phyloP scores from a whole-genome alignment of 2,113 vertebrate species.

The Aviceda subcristata region DNA sequence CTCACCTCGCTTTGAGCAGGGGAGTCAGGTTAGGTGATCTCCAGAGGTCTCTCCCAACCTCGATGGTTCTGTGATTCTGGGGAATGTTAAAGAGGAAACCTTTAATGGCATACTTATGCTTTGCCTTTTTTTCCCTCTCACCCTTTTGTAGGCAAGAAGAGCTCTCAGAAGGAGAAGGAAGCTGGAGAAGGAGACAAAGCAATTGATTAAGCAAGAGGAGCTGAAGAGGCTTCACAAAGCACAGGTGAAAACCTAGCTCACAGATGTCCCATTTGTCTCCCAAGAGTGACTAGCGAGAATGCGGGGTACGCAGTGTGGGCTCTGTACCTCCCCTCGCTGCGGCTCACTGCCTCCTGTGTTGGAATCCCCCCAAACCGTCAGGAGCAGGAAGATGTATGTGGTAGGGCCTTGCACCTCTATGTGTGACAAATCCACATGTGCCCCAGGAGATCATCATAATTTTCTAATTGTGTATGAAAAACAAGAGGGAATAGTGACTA shows the following conservation, averaged over 20 bases:
- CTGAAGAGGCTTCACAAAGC: conserved; percentile 92
- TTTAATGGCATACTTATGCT: not conserved
- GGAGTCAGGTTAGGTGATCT: rapidly evolving
- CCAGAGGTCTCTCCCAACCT: not conserved
- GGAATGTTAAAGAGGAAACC: not conserved
- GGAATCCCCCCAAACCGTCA: not conserved
- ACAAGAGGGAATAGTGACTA: not conserved
- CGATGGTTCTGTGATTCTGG: rapidly evolving
- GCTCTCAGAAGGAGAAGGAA: conserved; percentile 71
- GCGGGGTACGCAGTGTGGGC: not conserved
- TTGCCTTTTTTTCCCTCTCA: not conserved
- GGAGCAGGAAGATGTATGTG: not conserved
- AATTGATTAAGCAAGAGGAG: conserved; percentile 84
- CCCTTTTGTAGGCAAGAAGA: conserved; percentile 57
- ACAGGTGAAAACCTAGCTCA: conserved; percentile 76
- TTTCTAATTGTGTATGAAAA: not conserved
- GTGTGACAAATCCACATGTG: not conserved
- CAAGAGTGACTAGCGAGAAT: not conserved
- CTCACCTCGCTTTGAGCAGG: not conserved
- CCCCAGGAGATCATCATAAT: not conserved
- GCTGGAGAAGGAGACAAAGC: conserved; percentile 79
- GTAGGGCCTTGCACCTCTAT: not conserved
- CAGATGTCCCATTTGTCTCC: not conserved
- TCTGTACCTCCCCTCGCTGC: not conserved
- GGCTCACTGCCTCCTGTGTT: not conserved